phyloP scores from a whole-genome alignment of 2,888 invertebrate species.

The Aspidiotus destructor region DNA sequence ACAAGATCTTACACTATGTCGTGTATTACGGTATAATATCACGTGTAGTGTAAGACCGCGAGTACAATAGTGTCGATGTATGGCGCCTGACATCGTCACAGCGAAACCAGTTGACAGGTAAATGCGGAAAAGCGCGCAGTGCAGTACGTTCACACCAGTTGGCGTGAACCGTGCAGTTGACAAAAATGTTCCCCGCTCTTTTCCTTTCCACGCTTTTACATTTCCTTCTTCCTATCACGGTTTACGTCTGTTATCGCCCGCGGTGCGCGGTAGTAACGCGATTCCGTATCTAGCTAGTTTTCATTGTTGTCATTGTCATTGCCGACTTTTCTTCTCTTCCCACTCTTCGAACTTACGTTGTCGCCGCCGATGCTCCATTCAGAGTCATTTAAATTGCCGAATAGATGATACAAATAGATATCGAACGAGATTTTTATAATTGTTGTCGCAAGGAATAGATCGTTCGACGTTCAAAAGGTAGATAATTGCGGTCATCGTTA shows the following conservation, averaged over 20 bases:
- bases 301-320: conserved; percentile 1
- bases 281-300: no score
- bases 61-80: neutral
- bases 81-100: conserved; percentile 1
- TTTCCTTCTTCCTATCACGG: neutral
- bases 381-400: neutral
- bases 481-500: no score
- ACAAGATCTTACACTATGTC: no score
- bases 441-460: neutral
- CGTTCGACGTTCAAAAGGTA: no score
- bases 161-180: neutral
- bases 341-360: neutral
- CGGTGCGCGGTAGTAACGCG: no score
- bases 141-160: conserved; percentile 10
- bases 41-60: no score
- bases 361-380: neutral
- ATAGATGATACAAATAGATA: neutral
- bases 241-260: no score
- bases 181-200: neutral
- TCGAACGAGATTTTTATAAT: conserved; percentile 2
- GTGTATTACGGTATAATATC: no score
- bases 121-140: conserved; percentile 1
- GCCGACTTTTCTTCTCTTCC: neutral
- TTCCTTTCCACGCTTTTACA: neutral
- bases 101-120: neutral